Percentiles rank a stretch among this genome's conserved stretches.
phyloP scores from a whole-genome alignment of 2,113 vertebrate species.

The Saguinus midas region DNA sequence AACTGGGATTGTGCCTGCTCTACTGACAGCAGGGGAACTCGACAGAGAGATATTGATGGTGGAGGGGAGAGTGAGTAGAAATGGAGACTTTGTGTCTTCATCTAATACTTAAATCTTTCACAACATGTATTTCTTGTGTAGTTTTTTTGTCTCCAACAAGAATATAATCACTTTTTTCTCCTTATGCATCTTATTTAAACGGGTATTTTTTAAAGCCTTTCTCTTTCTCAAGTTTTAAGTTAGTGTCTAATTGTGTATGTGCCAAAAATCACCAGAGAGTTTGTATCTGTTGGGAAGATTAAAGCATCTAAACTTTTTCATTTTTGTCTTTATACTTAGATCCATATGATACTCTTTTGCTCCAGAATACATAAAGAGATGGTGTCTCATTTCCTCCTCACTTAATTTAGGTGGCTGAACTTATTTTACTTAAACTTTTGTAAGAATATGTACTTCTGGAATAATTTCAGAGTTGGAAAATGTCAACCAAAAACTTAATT shows the following conservation, averaged over 20 bases:
- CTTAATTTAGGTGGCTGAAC: neutral
- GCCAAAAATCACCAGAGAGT: neutral
- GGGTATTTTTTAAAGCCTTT: neutral
- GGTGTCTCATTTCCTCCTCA: neutral
- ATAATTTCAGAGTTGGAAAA: constrained; percentile 47
- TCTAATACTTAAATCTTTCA: neutral
- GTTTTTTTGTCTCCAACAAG: neutral
- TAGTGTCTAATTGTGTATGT: neutral
- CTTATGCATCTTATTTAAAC: neutral
- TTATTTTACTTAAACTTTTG: constrained; percentile 2
- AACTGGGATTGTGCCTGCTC: neutral
- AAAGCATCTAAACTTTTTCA: neutral
- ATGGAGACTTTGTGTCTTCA: neutral
- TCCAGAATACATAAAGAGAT: neutral
- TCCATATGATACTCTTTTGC: neutral
- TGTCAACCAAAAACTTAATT: neutral
- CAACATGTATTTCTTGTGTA: neutral
- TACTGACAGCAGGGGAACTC: neutral
- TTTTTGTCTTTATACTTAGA: constrained; percentile 28
- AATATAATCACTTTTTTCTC: neutral
- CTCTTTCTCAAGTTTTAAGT: constrained; percentile 3
- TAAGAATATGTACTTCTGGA: neutral
- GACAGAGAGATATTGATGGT: neutral
- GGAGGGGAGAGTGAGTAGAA: neutral
- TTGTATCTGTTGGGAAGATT: neutral